Evolutionary conservation across 2,797 vertebrate genomes (phyloP).

Genomic region (Poecilia gillii): DNA sequence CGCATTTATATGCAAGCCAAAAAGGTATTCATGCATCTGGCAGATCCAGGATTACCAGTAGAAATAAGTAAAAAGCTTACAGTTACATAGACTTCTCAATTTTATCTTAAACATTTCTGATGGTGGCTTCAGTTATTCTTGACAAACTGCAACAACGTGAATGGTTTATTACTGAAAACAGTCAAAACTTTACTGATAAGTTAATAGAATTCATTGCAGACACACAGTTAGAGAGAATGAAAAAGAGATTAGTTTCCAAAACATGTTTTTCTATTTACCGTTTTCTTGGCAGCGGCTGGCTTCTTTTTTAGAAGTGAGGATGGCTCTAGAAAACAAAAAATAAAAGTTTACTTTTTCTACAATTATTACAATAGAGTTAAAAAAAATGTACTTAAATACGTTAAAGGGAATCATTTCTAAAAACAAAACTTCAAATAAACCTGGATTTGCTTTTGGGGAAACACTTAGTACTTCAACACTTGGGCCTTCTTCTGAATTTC

Average conservation of each 20-base stretch:
- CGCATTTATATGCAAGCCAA: neutral
- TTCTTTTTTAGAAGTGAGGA: constrained; percentile 93
- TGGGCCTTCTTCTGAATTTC: constrained; percentile 83
- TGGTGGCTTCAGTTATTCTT: neutral
- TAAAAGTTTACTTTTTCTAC: neutral
- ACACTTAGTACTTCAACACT: constrained; percentile 86
- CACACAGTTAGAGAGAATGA: neutral
- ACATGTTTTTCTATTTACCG: constrained; percentile 76
- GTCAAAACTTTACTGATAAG: neutral
- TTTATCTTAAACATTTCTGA: neutral
- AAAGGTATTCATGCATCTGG: neutral
- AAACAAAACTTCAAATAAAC: constrained; percentile 28
- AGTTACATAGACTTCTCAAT: too few species aligned
- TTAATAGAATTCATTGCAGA: neutral
- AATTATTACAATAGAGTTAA: neutral
- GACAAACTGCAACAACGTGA: neutral
- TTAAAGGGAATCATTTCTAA: neutral
- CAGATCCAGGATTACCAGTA: neutral
- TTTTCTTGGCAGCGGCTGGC: constrained; percentile 86
- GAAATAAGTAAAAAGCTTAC: too few species aligned
- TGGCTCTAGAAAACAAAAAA: constrained; percentile 76
- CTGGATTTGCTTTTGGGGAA: constrained; percentile 84
- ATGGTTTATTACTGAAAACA: neutral
- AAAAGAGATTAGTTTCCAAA: neutral
- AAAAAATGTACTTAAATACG: neutral